Evolutionary conservation across 1,140 invertebrate species (phyloP), one percentile per base, ranked within the genome.

Genomic region (Drepana arcuata): DNA sequence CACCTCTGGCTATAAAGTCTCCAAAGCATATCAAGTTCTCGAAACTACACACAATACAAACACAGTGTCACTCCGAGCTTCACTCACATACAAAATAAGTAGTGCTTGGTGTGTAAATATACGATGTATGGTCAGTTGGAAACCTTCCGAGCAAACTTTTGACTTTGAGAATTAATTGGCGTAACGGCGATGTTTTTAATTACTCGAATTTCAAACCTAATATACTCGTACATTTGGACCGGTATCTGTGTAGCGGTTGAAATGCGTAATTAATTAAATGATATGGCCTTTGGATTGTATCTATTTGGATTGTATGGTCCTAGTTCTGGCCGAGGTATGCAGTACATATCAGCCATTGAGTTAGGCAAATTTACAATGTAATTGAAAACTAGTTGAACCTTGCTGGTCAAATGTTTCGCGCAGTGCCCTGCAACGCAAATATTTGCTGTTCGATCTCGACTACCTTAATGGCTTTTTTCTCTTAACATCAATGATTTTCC

Each of bases 161-260:
- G 67, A 71, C 64, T 74, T 78, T 74, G 67, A 51, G 55, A 74
- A 68, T 78, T 74, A 78, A 74, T 78, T 72, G 54, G 60, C 73
- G 73, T 61, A 66, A 77, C 69, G 70, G 48, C 50, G 42, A 54
- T 49, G 51, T 59, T 56, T 68, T 71, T 71, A 73, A 73, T 73
- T 71, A 62, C 57, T 32, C 10, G 30, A 48, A 53, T 58, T 60
- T 50, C 53, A 51, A 52, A 50, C 46, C 56, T 44, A 43, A n/a
- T n/a, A n/a, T n/a, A n/a, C n/a, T n/a, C 49, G 54, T 55, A 38
- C 48, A 34, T 46, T 51, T 48, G 48, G 29, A 53, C 49, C 50
- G 56, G 31, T 36, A 21, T 21, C 4, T 5, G 4, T 4, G 18
- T 5, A 21, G 4, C 18, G 9, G 18, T 21, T 21, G 18, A 9